Evolutionary conservation across 2,113 vertebrate species (phyloP).

Genomic region (Psilopsiagon aymara): DNA sequence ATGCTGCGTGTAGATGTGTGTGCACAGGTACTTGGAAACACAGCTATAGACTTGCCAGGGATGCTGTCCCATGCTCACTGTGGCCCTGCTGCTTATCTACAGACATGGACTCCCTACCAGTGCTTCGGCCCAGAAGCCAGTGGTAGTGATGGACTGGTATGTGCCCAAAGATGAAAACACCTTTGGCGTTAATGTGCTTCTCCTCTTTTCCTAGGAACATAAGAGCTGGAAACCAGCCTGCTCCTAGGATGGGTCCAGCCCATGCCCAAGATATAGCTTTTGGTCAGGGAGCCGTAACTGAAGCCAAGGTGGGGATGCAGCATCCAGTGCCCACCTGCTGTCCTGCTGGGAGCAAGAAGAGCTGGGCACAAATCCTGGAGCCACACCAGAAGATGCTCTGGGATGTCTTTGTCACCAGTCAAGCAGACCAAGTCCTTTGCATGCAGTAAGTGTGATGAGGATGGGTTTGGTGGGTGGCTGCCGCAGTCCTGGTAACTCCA

Average conservation of each 20-base stretch:
- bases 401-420: background rate
- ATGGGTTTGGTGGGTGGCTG: rapidly evolving
- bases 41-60: background rate
- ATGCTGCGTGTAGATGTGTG: rapidly evolving
- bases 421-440: background rate
- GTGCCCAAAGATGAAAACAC: background rate
- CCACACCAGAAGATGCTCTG: background rate
- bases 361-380: background rate
- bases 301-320: background rate
- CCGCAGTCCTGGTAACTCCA: background rate
- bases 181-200: background rate
- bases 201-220: background rate
- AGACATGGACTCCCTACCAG: background rate
- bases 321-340: background rate
- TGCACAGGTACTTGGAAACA: background rate
- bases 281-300: background rate
- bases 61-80: rapidly evolving
- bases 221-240: background rate
- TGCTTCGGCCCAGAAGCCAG: background rate
- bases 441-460: background rate
- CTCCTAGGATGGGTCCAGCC: background rate
- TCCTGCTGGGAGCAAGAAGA: background rate
- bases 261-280: background rate
- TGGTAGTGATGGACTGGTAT: background rate
- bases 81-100: background rate